Percentiles rank a stretch among this genome's conserved stretches.
Conservation (phyloP, 2,113 vertebrate species). For the Bujurquina vittata region DNA sequence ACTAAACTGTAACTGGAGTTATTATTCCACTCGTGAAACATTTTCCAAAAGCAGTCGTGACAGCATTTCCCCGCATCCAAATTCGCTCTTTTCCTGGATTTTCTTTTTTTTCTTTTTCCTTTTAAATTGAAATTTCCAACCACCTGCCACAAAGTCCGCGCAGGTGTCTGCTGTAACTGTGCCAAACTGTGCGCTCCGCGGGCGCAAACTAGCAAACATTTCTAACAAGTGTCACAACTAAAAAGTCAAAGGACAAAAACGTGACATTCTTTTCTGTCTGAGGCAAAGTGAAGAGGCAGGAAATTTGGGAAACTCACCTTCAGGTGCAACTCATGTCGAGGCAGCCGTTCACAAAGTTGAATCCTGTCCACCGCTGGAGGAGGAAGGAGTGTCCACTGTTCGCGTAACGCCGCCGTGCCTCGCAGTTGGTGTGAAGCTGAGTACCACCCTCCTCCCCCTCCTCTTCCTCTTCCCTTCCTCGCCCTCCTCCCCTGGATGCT, state of each 20-base stretch:
- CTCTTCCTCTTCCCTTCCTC: slow-evolving; percentile 15
- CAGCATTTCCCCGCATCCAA: not conserved
- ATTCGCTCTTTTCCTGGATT: fast-evolving
- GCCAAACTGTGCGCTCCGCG: not conserved
- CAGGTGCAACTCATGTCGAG: slow-evolving; percentile 24
- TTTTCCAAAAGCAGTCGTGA: not conserved
- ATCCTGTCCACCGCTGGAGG: slow-evolving; percentile 32
- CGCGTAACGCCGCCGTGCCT: slow-evolving; percentile 31
- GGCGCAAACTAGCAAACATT: not conserved
- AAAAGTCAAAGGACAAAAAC: not conserved
- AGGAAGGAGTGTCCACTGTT: not conserved
- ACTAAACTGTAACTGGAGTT: not conserved
- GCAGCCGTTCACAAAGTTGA: slow-evolving; percentile 61
- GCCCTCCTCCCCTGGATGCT: slow-evolving; percentile 50
- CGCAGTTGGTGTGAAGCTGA: slow-evolving; percentile 43
- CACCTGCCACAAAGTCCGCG: slow-evolving; percentile 1
- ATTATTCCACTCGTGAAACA: slow-evolving; percentile 18
- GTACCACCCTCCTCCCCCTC: slow-evolving; percentile 35
- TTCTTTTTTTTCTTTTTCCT: fast-evolving
- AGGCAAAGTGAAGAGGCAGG: not conserved
- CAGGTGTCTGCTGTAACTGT: slow-evolving; percentile 11
- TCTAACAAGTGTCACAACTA: slow-evolving; percentile 34
- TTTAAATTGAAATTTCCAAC: not conserved
- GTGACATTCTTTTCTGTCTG: not conserved
- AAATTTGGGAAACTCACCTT: slow-evolving; percentile 57